Evolutionary conservation across 2,888 invertebrate species (phyloP).

Genomic region (Scaptodrosophila latifasciaeformis): DNA sequence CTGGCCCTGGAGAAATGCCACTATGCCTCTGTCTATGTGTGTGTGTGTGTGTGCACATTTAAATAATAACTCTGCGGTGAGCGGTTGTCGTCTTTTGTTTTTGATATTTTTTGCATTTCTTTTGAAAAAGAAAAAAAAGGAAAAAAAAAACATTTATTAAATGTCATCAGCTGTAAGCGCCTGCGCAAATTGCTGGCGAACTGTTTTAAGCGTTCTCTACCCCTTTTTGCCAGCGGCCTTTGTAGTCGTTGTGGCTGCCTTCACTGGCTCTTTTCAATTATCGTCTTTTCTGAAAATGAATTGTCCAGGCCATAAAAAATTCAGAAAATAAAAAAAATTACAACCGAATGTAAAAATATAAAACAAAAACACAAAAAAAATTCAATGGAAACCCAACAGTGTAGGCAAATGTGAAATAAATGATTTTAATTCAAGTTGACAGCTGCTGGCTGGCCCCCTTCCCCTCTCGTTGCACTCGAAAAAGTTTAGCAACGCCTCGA

Average conservation of each 20-base stretch:
- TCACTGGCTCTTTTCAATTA: conserved; percentile 35
- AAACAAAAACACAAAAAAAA: too few species aligned
- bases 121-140: too few species aligned
- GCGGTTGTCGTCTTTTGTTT: conserved; percentile 58
- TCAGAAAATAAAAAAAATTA: too few species aligned
- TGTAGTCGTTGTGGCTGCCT: conserved; percentile 7
- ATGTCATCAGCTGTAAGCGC: conserved; percentile 59
- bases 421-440: conserved; percentile 46
- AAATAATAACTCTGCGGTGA: conserved; percentile 68
- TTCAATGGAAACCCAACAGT: too few species aligned
- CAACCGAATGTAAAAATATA: too few species aligned
- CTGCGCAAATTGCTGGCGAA: conserved; percentile 61
- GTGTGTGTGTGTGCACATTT: conserved; percentile 45
- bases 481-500: conserved; percentile 16
- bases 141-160: conserved; percentile 15
- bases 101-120: conserved; percentile 27
- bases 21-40: too few species aligned
- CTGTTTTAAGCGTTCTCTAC: conserved; percentile 21
- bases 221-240: conserved; percentile 38
- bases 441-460: conserved; percentile 8
- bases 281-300: conserved; percentile 39
- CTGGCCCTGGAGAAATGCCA: conserved; percentile 25
- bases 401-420: conserved; percentile 31
- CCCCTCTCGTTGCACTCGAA: too few species aligned
- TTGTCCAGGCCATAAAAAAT: conserved; percentile 26